A percentile compares a stretch with the other conserved stretches of the same genome.
Conservation (phyloP, 64 coral and sea anemone genomes). For the Cladopsammia gracilis region DNA sequence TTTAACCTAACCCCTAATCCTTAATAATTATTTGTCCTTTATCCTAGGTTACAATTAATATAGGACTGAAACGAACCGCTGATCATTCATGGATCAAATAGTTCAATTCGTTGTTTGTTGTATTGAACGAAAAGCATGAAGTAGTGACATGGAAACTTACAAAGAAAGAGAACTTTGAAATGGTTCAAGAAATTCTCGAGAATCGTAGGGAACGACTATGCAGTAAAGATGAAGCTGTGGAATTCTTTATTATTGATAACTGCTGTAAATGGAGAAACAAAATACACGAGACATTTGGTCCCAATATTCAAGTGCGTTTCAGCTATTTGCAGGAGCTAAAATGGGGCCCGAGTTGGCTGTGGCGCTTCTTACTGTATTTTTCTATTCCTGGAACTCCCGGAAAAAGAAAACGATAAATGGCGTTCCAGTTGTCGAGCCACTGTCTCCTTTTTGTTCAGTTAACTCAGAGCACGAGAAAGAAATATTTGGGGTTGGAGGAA, state of each 20-base stretch:
- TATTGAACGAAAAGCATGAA: conserved; percentile 49
- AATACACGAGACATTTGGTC: conserved; percentile 10
- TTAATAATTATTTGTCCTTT: not conserved
- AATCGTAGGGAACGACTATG: conserved; percentile 6
- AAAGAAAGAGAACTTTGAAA: conserved; percentile 34
- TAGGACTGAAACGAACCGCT: not conserved
- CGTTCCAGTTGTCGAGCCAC: not conserved
- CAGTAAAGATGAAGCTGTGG: not conserved
- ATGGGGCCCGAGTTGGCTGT: conserved; percentile 34
- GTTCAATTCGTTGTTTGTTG: conserved; percentile 58
- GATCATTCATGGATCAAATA: conserved; percentile 46
- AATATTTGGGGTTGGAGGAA: not conserved
- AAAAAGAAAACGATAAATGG: conserved; percentile 18
- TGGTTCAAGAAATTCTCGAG: conserved; percentile 1
- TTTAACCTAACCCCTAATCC: too few species aligned
- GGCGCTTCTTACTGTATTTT: conserved; percentile 32
- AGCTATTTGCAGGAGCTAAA: conserved; percentile 46
- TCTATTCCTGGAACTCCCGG: conserved; percentile 31
- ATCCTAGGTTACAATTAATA: conserved; percentile 29
- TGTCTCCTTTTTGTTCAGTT: not conserved
- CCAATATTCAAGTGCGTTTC: not conserved
- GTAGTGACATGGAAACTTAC: conserved; percentile 47
- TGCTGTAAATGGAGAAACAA: conserved; percentile 51
- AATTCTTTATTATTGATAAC: conserved; percentile 42
- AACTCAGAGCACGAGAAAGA: not conserved